Base-by-base conservation (phyloP, 1,140 invertebrate species). In the Zaprionus vittiger region DNA sequence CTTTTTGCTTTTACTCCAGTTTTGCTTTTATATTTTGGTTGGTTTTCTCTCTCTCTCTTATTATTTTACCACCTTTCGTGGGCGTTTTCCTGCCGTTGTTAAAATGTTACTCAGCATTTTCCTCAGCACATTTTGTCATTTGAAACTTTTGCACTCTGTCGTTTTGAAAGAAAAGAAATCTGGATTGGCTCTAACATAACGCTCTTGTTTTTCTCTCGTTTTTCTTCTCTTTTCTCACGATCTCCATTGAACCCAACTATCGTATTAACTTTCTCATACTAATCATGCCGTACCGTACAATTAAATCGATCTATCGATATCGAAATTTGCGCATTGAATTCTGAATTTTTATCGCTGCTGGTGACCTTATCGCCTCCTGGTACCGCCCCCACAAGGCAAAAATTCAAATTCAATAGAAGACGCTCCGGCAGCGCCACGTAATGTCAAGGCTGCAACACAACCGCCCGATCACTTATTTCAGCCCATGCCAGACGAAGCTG, bases 401-500 rank as follows among this genome's bases (percentile, higher is more conserved):
- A 92, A 92, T 92, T 92, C 91, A 84, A 91, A 91, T 85, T 87
- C 91, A 89, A 84, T 83, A 92, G 91, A 92, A 92, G 91, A 92
- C 87, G 91, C 91, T 79, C 87, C 91, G 83, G 91, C 90, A 90
- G 91, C 91, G 90, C 90, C 91, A 92, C 91, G 91, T 91, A 92
- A 92, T 92, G 91, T 92, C 90, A 92, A 92, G 90, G 89, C 94
- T 71, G 93, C 94, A 84, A 94, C 94, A 68, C 90, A 93, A 81
- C 89, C 93, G 74, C 91, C 93, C 73, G 91, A 94, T 89, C 94
- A 94, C 92, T 94, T 94, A 83, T 95, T 95, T 93, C 93, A 94
- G 91, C 94, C 94, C 75, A 94, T 95, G 91, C 94, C 94, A 82
- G 94, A 94, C 81, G 94, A 94, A 93, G 94, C 94, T 91, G 95